These are phyloP conservation scores for Avahi laniger DNA, from an alignment of 2,797 vertebrate genomes.

Conservation along the genomic window DNA sequence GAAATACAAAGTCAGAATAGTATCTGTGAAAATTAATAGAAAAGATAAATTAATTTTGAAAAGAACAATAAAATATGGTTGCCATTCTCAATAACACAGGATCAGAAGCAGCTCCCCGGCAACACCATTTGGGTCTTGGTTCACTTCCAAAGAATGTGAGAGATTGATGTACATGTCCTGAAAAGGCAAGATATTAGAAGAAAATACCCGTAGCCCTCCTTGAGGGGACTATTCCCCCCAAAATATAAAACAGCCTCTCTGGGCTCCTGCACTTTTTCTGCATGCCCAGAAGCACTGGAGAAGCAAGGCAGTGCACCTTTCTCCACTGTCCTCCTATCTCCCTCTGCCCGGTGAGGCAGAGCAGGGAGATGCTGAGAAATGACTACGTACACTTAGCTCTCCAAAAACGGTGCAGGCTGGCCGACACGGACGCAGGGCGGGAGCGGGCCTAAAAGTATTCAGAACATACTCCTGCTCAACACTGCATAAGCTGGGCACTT, in stretches of 20 bases:
- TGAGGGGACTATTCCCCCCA: neutral
- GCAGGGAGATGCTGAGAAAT: neutral
- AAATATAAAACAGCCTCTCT: neutral
- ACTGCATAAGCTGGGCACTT: neutral
- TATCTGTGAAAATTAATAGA: conserved; percentile 52
- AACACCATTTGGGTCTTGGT: neutral
- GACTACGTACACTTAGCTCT: neutral
- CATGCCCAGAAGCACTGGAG: neutral
- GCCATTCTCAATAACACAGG: neutral
- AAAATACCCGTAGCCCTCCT: neutral
- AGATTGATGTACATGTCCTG: neutral
- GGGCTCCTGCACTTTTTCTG: neutral
- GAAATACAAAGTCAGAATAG: conserved; percentile 56
- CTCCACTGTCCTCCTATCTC: neutral
- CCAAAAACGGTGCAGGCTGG: neutral
- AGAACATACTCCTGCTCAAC: neutral
- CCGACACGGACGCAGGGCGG: neutral
- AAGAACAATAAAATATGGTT: conserved; percentile 19
- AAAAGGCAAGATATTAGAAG: neutral
- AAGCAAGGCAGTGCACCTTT: neutral
- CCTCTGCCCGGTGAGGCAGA: neutral
- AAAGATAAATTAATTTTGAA: conserved; percentile 42
- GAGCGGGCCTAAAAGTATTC: neutral
- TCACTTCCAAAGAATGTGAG: conserved; percentile 20
- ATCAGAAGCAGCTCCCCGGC: neutral